phyloP scores from a whole-genome alignment of 2,888 invertebrate genomes.

The Cheilosia urbana region DNA sequence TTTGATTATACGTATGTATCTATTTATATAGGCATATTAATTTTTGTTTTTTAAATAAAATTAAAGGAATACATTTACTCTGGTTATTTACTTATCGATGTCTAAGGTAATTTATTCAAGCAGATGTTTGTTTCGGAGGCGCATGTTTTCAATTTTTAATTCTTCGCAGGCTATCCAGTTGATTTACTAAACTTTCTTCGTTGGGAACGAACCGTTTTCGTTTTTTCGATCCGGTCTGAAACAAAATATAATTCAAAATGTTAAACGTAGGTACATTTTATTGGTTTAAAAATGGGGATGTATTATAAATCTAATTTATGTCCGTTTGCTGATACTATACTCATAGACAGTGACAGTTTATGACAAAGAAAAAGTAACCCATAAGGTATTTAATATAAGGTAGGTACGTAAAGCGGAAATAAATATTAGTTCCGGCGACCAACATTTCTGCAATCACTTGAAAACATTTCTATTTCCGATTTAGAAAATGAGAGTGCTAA shows the following conservation, averaged over 20 bases:
- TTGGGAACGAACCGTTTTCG: constrained; percentile 44
- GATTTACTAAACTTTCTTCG: constrained; percentile 44
- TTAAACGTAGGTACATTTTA: background rate
- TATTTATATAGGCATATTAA: constrained; percentile 41
- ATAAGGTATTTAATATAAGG: too few species aligned
- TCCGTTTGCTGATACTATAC: too few species aligned
- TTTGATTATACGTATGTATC: constrained; percentile 43
- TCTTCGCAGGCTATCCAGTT: constrained; percentile 56
- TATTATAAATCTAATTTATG: too few species aligned
- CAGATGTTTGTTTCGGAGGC: constrained; percentile 14
- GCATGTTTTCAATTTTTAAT: constrained; percentile 40
- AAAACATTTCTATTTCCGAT: too few species aligned
- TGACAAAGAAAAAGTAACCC: too few species aligned
- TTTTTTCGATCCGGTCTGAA: constrained; percentile 61
- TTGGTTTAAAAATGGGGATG: background rate
- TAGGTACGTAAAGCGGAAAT: too few species aligned
- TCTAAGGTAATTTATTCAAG: constrained; percentile 44
- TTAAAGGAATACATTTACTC: constrained; percentile 56
- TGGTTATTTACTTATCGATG: constrained; percentile 73
- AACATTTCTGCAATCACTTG: too few species aligned
- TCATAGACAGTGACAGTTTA: too few species aligned
- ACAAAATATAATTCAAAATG: background rate
- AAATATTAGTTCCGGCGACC: too few species aligned
- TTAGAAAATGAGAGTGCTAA: too few species aligned
- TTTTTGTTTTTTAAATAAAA: constrained; percentile 27